Percentiles rank a stretch among this genome's conserved stretches.
phyloP scores from a whole-genome alignment of 2,797 vertebrate genomes.

The Enteromius paludinosus region DNA sequence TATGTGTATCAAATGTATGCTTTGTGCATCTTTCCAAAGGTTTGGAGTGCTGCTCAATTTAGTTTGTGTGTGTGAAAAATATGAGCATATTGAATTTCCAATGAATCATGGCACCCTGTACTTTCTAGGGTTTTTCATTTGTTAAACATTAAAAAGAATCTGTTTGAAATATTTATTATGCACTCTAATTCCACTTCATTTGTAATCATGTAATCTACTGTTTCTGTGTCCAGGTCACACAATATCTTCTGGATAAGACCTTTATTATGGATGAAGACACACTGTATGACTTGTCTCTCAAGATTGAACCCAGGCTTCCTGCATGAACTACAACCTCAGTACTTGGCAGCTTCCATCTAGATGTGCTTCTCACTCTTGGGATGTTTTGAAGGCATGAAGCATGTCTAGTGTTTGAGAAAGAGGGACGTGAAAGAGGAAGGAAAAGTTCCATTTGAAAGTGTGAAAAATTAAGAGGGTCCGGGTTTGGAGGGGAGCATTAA shows the following conservation, averaged over 20 bases:
- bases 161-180: not conserved
- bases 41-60: not conserved
- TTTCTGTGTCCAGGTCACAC: conserved; percentile 84
- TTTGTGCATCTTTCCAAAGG: not conserved
- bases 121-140: not conserved
- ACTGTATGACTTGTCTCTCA: conserved; percentile 92
- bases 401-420: conserved; percentile 34
- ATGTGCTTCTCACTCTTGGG: conserved; percentile 50
- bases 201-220: not conserved
- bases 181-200: not conserved
- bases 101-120: not conserved
- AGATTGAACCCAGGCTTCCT: conserved; percentile 93
- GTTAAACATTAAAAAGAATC: too few species aligned
- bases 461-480: conserved; percentile 5
- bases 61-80: too few species aligned
- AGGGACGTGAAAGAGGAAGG: not conserved
- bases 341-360: conserved; percentile 51
- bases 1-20: not conserved
- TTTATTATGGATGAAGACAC: conserved; percentile 96
- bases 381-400: conserved; percentile 42
- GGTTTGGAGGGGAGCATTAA: conserved; percentile 27
- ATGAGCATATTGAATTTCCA: not conserved
- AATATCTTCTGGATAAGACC: conserved; percentile 93
- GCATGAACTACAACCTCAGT: conserved; percentile 82
- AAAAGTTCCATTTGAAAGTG: conserved; percentile 9